Evolutionary conservation across 2,888 invertebrate genomes (phyloP).

Genomic region (Phalera bucephala): DNA sequence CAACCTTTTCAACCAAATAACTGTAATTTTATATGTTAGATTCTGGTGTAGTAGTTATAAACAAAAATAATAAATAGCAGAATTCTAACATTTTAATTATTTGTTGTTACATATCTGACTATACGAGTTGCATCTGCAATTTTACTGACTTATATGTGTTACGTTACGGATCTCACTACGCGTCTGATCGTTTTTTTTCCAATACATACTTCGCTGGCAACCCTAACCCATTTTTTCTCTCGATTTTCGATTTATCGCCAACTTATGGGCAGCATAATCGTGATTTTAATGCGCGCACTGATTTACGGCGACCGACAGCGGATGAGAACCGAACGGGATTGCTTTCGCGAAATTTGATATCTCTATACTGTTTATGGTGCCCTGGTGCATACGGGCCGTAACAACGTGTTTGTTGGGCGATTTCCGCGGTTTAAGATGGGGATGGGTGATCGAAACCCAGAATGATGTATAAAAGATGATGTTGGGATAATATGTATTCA

Average conservation of each 20-base stretch:
- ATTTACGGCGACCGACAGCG: slow-evolving; percentile 66
- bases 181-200: no score
- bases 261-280: slow-evolving; percentile 79
- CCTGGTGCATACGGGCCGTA: slow-evolving; percentile 53
- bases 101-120: no score
- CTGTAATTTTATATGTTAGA: no score
- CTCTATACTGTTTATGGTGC: slow-evolving; percentile 72
- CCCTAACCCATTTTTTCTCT: slow-evolving; percentile 45
- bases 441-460: background rate
- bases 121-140: no score
- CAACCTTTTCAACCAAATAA: no score
- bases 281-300: slow-evolving; percentile 75
- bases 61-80: no score
- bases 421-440: slow-evolving; percentile 7
- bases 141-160: no score
- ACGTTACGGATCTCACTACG: no score
- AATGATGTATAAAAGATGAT: slow-evolving; percentile 12
- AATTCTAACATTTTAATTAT: no score
- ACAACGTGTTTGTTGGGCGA: slow-evolving; percentile 18
- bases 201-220: slow-evolving; percentile 8
- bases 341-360: slow-evolving; percentile 79
- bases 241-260: slow-evolving; percentile 75
- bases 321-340: slow-evolving; percentile 59
- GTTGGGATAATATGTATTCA: no score
- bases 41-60: no score